Conservation (phyloP, 1,140 invertebrate species). For the Belonocnema kinseyi region DNA sequence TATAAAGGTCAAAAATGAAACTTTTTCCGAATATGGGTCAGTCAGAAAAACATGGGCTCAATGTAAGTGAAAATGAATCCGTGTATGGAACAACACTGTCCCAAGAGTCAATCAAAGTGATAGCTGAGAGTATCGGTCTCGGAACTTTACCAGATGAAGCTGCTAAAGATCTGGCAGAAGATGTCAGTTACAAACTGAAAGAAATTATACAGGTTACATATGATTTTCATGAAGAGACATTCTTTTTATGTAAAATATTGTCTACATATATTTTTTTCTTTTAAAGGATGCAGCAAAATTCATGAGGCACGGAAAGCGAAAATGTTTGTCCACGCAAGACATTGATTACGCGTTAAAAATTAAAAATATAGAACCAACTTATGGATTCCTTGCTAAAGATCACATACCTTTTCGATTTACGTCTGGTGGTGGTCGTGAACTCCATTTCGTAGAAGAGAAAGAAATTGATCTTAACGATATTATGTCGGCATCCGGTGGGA, state of each 20-base stretch:
- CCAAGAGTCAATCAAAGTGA: constrained; percentile 94
- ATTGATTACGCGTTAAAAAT: constrained; percentile 92
- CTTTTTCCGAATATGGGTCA: background rate
- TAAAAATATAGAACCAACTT: constrained; percentile 97
- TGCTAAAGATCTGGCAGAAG: constrained; percentile 93
- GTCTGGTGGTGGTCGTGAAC: constrained; percentile 94
- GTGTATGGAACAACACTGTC: constrained; percentile 85
- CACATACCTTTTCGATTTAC: constrained; percentile 96
- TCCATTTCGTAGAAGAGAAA: constrained; percentile 98
- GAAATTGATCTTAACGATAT: constrained; percentile 95
- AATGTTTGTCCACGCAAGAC: constrained; percentile 88
- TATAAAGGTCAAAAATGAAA: too few species aligned
- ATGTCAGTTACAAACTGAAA: constrained; percentile 93
- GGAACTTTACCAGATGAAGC: constrained; percentile 92
- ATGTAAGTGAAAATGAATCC: constrained; percentile 80
- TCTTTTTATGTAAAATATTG: too few species aligned
- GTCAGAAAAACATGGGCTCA: constrained; percentile 43
- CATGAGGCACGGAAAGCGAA: constrained; percentile 92
- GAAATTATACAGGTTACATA: constrained; percentile 83
- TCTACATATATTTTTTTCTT: background rate
- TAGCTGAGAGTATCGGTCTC: constrained; percentile 92
- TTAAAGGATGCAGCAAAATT: constrained; percentile 93
- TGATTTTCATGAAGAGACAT: too few species aligned
- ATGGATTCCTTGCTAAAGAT: constrained; percentile 93
- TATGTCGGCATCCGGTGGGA: constrained; percentile 79